phyloP scores from a whole-genome alignment of 2,797 vertebrate genomes.

The Enteromius afrohamiltoni region DNA sequence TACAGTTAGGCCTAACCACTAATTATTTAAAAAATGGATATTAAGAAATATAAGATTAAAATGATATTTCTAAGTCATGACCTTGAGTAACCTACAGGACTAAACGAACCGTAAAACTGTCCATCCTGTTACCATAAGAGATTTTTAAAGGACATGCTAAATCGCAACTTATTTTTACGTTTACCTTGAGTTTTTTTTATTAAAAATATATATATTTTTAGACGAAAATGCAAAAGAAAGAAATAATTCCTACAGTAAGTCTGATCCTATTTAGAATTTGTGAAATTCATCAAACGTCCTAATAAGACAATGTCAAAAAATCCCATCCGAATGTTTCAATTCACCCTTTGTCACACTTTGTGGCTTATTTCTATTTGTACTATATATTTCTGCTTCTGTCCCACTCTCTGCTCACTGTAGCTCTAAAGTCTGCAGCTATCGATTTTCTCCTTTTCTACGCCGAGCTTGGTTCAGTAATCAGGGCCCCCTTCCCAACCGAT shows the following conservation, averaged over 20 bases:
- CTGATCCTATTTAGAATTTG: neutral
- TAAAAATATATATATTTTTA: neutral
- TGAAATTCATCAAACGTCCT: neutral
- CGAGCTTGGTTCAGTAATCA: slow-evolving; percentile 85
- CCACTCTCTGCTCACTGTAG: slow-evolving; percentile 79
- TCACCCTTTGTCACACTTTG: slow-evolving; percentile 21
- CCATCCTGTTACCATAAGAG: neutral
- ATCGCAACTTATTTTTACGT: neutral
- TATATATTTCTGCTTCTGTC: slow-evolving; percentile 68
- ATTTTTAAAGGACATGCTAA: neutral
- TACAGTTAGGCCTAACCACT: neutral
- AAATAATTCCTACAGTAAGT: neutral
- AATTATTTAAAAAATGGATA: neutral
- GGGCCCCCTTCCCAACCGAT: slow-evolving; percentile 83
- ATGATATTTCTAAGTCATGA: neutral
- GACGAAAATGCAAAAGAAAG: neutral
- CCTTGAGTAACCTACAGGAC: neutral
- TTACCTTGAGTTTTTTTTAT: neutral
- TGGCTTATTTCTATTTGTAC: slow-evolving; percentile 22
- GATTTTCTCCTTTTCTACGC: slow-evolving; percentile 81
- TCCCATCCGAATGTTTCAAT: slow-evolving; percentile 2
- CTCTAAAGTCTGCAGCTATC: slow-evolving; percentile 84
- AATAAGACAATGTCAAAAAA: neutral
- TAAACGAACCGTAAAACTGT: neutral
- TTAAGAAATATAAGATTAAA: neutral